Evolutionary conservation across 2,888 invertebrate genomes (phyloP).

Genomic region (Eupithecia exiguata): DNA sequence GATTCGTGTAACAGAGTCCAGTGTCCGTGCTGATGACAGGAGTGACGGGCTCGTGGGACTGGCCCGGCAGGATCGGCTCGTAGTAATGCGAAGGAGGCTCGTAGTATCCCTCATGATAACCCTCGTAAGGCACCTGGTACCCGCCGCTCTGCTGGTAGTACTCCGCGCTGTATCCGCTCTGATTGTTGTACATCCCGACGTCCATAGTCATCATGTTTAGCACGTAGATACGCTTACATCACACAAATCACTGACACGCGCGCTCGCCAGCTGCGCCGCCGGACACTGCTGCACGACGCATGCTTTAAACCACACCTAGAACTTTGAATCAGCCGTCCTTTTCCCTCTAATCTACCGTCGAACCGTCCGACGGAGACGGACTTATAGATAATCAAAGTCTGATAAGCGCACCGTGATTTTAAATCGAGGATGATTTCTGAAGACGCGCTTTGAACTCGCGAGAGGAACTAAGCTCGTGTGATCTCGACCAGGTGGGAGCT

Average conservation of each 20-base stretch:
- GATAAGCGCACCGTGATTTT: slow-evolving; percentile 70
- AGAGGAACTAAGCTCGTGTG: slow-evolving; percentile 63
- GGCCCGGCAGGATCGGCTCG: slow-evolving; percentile 75
- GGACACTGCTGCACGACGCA: slow-evolving; percentile 68
- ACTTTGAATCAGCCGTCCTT: slow-evolving; percentile 62
- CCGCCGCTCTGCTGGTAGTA: slow-evolving; percentile 79
- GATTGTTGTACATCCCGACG: slow-evolving; percentile 90
- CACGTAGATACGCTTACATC: slow-evolving; percentile 67
- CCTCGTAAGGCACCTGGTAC: slow-evolving; percentile 75
- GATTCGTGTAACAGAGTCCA: slow-evolving; percentile 94
- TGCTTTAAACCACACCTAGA: slow-evolving; percentile 73
- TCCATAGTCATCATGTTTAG: slow-evolving; percentile 91
- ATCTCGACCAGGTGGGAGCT: slow-evolving; percentile 63
- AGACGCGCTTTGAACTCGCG: slow-evolving; percentile 58
- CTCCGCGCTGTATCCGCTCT: slow-evolving; percentile 82
- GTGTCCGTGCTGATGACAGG: slow-evolving; percentile 93
- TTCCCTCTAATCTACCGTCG: slow-evolving; percentile 51
- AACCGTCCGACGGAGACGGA: slow-evolving; percentile 58
- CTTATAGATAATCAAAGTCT: slow-evolving; percentile 58
- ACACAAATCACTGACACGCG: slow-evolving; percentile 77
- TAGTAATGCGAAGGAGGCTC: slow-evolving; percentile 81
- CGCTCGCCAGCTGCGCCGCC: slow-evolving; percentile 73
- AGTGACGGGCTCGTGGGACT: slow-evolving; percentile 74
- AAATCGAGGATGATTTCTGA: slow-evolving; percentile 54
- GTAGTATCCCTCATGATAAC: slow-evolving; percentile 78